Evolutionary conservation across 1,140 invertebrate species (phyloP), one percentile per base, ranked within the genome.

Genomic region (Ephestia elutella): DNA sequence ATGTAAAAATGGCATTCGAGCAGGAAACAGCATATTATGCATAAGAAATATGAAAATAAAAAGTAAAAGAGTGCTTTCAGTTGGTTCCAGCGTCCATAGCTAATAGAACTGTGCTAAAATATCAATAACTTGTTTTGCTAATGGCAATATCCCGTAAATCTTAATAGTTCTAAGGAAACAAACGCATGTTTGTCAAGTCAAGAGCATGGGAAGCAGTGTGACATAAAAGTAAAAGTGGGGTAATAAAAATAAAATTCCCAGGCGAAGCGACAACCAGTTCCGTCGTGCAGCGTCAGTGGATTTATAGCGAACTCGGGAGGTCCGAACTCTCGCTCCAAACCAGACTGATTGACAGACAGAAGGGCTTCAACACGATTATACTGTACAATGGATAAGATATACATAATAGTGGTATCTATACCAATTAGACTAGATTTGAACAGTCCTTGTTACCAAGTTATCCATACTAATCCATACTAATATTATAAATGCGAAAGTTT

Each of bases 211-310:
- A 57, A 50, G 60, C 60, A 20, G 58, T 58, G 56, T 54, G 35
- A 51, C 57, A 57, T 73, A 75, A 77, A 81, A 77, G 77, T 81
- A 78, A 80, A 75, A 81, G 78, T 81, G 67, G 68, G 61, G 62
- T 72, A 68, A 81, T 82, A 78, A 78, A n/a, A 82, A 79, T 71
- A 64, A 76, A 76, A 70, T 70, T 75, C 68, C 65, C 68, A 63
- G 57, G 63, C 61, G 53, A 49, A 60, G 38, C 56, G 57, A 59
- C 70, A 71, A 77, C 74, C 64, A 59, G 72, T 75, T 73, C 63
- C 59, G 66, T 21, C 63, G 54, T 38, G 65, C 63, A 59, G 58
- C 49, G 65, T 53, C 56, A 38, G 30, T 28, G 62, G 67, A 75
- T 78, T 78, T 78, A 78, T 75, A 66, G 65, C 65, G 32, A 55